Percentiles rank a stretch among this genome's conserved stretches.
These are phyloP conservation scores for Chrysolina oricalcia DNA, from an alignment of 2,888 invertebrate species.

Conservation along the genomic window DNA sequence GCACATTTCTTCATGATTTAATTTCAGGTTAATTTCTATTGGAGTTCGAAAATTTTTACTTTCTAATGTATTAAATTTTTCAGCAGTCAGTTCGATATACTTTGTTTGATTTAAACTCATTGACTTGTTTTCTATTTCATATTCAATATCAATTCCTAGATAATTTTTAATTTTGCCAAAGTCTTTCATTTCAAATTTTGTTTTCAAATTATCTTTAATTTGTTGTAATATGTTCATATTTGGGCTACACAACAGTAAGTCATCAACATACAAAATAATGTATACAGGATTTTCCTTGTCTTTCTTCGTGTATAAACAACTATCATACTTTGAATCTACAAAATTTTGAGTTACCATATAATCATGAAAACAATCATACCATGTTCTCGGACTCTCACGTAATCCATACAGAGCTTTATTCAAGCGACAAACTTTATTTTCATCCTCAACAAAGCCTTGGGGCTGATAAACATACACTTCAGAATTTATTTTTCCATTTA, in stretches of 20 bases:
- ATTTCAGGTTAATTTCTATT: slow-evolving; percentile 25
- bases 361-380: slow-evolving; percentile 23
- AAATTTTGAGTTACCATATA: slow-evolving; percentile 35
- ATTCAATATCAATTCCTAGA: slow-evolving; percentile 31
- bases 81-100: slow-evolving; percentile 32
- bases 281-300: slow-evolving; percentile 27
- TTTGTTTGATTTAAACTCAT: slow-evolving; percentile 25
- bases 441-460: slow-evolving; percentile 44
- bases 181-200: slow-evolving; percentile 48
- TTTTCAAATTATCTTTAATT: slow-evolving; percentile 36
- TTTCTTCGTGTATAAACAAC: slow-evolving; percentile 12
- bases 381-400: slow-evolving; percentile 36
- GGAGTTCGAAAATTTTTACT: slow-evolving; percentile 23
- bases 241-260: slow-evolving; percentile 46
- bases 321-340: slow-evolving; percentile 34
- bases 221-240: slow-evolving; percentile 35
- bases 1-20: too few relatives aligned
- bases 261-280: slow-evolving; percentile 47
- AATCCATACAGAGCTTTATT: slow-evolving; percentile 53
- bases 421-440: slow-evolving; percentile 41
- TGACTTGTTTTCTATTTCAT: slow-evolving; percentile 5
- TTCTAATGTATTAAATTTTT: slow-evolving; percentile 22
- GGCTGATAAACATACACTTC: slow-evolving; percentile 54
- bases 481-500: slow-evolving; percentile 52
- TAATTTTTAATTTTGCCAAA: slow-evolving; percentile 42